A percentile compares a stretch with the other conserved stretches of the same genome.
phyloP scores from a whole-genome alignment of 2,797 vertebrate species.

The Sebastes vulpes region DNA sequence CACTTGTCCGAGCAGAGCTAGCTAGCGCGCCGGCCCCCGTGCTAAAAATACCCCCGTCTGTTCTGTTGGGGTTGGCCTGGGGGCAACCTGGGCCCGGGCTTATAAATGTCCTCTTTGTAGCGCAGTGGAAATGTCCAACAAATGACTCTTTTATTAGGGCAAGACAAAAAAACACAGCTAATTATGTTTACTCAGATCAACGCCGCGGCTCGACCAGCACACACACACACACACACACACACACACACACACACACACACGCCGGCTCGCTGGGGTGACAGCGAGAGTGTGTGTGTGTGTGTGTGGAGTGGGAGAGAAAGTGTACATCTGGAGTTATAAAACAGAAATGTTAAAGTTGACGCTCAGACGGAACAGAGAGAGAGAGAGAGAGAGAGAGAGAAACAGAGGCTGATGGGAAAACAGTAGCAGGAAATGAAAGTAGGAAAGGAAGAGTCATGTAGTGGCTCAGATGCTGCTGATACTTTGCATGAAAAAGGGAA shows the following conservation, averaged over 20 bases:
- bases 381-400: too few species aligned
- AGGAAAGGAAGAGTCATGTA: not conserved
- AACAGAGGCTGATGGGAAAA: slow-evolving; percentile 9
- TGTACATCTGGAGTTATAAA: slow-evolving; percentile 16
- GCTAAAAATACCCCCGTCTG: slow-evolving; percentile 95
- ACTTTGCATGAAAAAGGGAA: not conserved
- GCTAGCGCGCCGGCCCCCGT: slow-evolving; percentile 73
- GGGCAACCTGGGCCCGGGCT: slow-evolving; percentile 86
- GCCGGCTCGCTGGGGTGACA: not conserved
- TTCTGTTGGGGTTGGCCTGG: slow-evolving; percentile 96
- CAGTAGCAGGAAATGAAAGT: slow-evolving; percentile 7
- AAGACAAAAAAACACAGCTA: slow-evolving; percentile 97
- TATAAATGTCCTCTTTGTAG: slow-evolving; percentile 99
- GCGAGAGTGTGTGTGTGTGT: slow-evolving; percentile 9
- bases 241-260: slow-evolving; percentile 38
- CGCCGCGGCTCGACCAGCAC: slow-evolving; percentile 76
- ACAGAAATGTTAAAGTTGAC: slow-evolving; percentile 28
- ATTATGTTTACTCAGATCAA: slow-evolving; percentile 98
- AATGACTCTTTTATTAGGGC: slow-evolving; percentile 97
- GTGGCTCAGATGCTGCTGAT: not conserved
- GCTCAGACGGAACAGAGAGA: not conserved
- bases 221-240: slow-evolving; percentile 38
- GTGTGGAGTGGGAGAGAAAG: not conserved
- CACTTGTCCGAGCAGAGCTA: slow-evolving; percentile 38
- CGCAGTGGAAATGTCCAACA: slow-evolving; percentile 97